Evolutionary conservation across 2,797 vertebrate species (phyloP).

Genomic region (Schizothorax lantsangensis): DNA sequence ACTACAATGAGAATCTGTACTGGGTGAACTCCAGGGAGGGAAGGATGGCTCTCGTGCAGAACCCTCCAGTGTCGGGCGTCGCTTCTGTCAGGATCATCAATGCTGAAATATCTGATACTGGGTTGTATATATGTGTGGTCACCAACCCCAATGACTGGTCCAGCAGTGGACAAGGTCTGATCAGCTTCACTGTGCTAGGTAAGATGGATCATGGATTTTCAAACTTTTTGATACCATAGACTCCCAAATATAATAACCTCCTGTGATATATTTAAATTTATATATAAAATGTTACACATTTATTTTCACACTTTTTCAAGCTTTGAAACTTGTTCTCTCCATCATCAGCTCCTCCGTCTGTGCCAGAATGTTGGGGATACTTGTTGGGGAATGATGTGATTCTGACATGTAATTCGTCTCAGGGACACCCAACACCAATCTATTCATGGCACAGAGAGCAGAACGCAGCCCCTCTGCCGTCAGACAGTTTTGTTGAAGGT

Average conservation of each 20-base stretch:
- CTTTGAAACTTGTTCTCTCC: not conserved
- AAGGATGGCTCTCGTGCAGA: constrained; percentile 68
- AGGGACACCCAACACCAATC: constrained; percentile 71
- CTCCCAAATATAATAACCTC: not conserved
- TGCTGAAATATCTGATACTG: constrained; percentile 70
- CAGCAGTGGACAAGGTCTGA: constrained; percentile 70
- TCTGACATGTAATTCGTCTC: constrained; percentile 70
- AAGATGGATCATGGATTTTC: constrained; percentile 43
- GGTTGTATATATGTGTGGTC: constrained; percentile 79
- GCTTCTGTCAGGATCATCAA: constrained; percentile 73
- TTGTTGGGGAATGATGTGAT: constrained; percentile 69
- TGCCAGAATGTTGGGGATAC: constrained; percentile 69
- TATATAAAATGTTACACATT: not conserved
- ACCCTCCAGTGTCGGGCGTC: constrained; percentile 70
- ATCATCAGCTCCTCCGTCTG: constrained; percentile 73
- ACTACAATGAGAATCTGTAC: constrained; percentile 72
- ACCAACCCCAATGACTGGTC: constrained; percentile 78
- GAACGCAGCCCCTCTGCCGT: constrained; percentile 60
- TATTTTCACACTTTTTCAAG: not conserved
- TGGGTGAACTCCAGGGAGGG: constrained; percentile 69
- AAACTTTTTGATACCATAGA: not conserved
- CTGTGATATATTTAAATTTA: not conserved
- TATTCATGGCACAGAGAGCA: constrained; percentile 72
- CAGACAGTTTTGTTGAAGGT: constrained; percentile 73
- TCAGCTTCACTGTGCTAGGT: constrained; percentile 78